Base-by-base conservation (phyloP, 2,113 vertebrate species). In the Strix aluco region DNA sequence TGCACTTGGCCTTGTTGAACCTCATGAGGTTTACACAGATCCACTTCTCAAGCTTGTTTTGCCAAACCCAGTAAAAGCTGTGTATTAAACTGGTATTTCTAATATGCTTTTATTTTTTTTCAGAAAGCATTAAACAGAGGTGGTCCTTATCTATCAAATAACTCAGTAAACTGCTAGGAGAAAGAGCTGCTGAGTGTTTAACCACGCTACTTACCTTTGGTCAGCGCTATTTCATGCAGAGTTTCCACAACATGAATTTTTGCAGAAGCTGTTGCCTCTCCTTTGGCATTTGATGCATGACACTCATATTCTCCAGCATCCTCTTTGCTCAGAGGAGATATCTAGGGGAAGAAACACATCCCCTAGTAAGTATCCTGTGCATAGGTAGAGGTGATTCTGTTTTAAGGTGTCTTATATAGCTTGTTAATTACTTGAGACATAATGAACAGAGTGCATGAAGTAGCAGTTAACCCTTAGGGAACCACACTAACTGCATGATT, bases 221-320 rank as follows among this genome's bases (percentile, higher is more conserved):
- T 97, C 85, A 96, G 51, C 36, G 98, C 98, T 96, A 99, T 98
- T 97, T 99, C 98, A 9, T 98, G 96, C 38, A 98, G 74, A 78
- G 98, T 96, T 82, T 98, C 97, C 26, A 99, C 98, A 88, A 99
- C 98, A 0, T 99, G 98, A 61, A 99, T 99, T 72, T 95, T 97
- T 4, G 99, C 99, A 9, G 98, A 96, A 11, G 99, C 99, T 2
- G 99, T 98, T 34, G 98, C 98, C 81, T 99, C 98, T 29, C 99
- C 99, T 95, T 98, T 98, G 79, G 98, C 77, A 57, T 99, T 99
- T 66, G 97, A 95, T n/a, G 99, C 99, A 1, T 99, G 99, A 90
- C 99, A 99, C 90, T 99, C 99, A 0, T 99, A 99, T 4, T 98
- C 98, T 46, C 99, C 99, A 32, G 97, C 98, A n/a, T 99, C 99